Conservation (phyloP, 2,888 invertebrate species). For the Xestoiulus laeticollis region DNA sequence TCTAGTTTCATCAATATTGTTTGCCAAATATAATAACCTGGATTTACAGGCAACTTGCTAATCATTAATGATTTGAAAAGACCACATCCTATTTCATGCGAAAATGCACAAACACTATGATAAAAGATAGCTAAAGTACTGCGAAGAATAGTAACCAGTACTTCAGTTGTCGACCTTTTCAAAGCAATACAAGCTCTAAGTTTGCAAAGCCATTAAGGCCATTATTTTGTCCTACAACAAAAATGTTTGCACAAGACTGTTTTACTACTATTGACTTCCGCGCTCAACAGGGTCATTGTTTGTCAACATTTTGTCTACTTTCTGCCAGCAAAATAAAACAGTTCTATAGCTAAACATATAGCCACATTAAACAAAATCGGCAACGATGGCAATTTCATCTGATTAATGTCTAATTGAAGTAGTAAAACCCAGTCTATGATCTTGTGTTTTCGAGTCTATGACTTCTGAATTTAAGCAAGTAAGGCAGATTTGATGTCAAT, state of each 20-base stretch:
- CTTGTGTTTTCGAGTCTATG: neutral
- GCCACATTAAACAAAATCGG: neutral
- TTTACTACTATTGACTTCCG: neutral
- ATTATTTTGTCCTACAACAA: neutral
- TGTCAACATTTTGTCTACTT: conserved; percentile 22
- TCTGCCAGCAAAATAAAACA: neutral
- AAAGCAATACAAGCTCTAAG: neutral
- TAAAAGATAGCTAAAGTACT: neutral
- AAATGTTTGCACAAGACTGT: neutral
- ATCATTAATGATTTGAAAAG: too few species aligned
- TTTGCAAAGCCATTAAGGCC: neutral
- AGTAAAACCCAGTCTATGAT: neutral
- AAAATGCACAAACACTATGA: neutral
- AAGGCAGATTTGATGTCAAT: neutral
- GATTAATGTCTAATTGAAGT: neutral
- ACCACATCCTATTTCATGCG: neutral
- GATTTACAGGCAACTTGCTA: too few species aligned
- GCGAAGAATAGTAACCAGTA: neutral
- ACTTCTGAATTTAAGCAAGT: neutral
- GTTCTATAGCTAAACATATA: neutral
- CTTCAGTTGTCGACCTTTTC: neutral
- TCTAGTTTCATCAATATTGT: too few species aligned
- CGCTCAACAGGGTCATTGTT: conserved; percentile 18
- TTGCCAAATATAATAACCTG: too few species aligned
- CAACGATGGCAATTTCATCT: neutral